Evolutionary conservation across 2,113 vertebrate genomes (phyloP), one percentile per base, ranked within the genome.

Genomic region (Ahaetulla prasina): DNA sequence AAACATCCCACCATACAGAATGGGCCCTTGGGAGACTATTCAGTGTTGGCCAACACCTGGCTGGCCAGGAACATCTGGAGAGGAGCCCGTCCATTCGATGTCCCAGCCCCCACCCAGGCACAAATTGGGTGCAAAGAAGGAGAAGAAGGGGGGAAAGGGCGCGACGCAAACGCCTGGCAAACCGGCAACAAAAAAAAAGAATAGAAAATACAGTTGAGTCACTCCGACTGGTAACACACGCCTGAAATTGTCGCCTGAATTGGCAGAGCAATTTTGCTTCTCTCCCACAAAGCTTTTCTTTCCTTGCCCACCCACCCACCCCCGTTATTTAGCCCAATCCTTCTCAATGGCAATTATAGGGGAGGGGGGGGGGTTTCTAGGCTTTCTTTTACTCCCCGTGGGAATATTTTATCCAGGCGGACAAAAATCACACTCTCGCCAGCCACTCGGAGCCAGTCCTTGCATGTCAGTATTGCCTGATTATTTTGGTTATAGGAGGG

Each of bases 201-300:
- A 97, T 96, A 96, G 9, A 97, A 96, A 95, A 93, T 95, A 96
- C 96, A 96, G 96, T 96, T 96, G 95, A 94, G 96, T 96, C 96
- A 96, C 96, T 97, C 95, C 91, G 96, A 97, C 96, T 96, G 94
- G 94, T 95, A 95, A 96, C 96, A 90, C 92, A 95, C 94, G 95
- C 95, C 90, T 92, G 94, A 96, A 97, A 96, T 96, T 94, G 87
- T 93, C 93, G 88, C 30, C 93, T 96, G 95, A 97, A 97, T 96
- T 96, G 96, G 92, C 63, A 1, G 92, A 95, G 95, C 94, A 96
- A 96, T 97, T 97, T 97, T 96, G 95, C 95, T 96, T 91, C 95
- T 96, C 96, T 94, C 96, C 96, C 91, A 27, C 68, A 94, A 95
- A 95, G 93, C 91, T 89, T 95, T 96, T 94, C 91, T 94, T 91